phyloP scores from a whole-genome alignment of 2,113 vertebrate genomes.

The Crocuta crocuta region DNA sequence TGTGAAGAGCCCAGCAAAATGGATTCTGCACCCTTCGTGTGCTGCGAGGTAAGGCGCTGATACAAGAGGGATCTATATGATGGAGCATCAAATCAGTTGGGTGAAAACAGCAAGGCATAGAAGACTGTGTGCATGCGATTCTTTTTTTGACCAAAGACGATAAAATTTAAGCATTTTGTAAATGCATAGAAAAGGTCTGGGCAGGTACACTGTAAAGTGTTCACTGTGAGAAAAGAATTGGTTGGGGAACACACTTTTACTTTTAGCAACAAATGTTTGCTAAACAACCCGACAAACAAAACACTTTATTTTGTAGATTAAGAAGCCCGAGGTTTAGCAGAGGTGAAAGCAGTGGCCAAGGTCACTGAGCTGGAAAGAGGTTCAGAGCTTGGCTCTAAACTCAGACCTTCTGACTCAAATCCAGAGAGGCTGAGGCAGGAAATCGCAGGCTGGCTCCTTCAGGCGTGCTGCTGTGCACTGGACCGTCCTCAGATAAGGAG shows the following conservation, averaged over 20 bases:
- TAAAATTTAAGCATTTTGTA: not conserved
- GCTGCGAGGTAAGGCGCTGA: not conserved
- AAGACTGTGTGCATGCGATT: not conserved
- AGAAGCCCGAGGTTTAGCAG: not conserved
- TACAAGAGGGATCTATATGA: not conserved
- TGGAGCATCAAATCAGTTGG: not conserved
- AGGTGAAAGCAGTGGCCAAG: not conserved
- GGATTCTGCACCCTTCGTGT: not conserved
- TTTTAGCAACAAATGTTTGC: not conserved
- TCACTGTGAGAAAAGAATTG: not conserved
- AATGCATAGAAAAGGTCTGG: not conserved
- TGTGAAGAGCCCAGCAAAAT: not conserved
- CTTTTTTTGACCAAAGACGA: not conserved
- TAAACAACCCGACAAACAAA: not conserved
- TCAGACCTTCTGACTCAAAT: conserved; percentile 42
- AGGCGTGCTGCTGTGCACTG: not conserved
- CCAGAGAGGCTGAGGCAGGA: conserved; percentile 50
- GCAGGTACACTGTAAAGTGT: not conserved
- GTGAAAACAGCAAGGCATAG: not conserved
- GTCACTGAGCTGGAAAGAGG: not conserved
- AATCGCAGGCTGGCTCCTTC: not conserved
- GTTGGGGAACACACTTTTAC: not conserved
- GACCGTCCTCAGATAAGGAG: conserved; percentile 44
- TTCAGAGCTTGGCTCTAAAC: not conserved
- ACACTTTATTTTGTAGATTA: not conserved